phyloP scores from a whole-genome alignment of 1,140 invertebrate genomes.

The Dendroctonus valens region DNA sequence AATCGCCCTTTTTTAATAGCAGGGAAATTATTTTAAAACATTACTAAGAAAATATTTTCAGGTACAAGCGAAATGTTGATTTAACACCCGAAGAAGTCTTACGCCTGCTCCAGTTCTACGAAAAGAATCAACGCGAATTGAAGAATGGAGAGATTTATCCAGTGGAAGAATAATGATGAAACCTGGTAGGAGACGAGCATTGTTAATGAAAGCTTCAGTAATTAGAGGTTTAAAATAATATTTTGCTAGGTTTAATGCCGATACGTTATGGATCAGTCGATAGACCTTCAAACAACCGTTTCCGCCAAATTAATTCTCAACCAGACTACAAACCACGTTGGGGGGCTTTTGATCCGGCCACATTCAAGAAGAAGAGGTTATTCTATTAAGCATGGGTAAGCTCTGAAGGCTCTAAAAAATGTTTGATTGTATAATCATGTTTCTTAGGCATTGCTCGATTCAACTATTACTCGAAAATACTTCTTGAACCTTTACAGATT shows the following conservation, averaged over 20 bases:
- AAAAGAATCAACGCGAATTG: constrained; percentile 37
- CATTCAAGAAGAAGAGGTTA: constrained; percentile 43
- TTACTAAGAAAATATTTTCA: constrained; percentile 6
- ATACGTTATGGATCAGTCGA: constrained; percentile 41
- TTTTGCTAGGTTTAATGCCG: constrained; percentile 42
- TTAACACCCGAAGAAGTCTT: constrained; percentile 47
- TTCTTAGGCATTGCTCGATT: not conserved
- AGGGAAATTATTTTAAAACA: not conserved
- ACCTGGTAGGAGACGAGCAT: constrained; percentile 17
- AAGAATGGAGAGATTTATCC: constrained; percentile 25
- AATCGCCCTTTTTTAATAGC: not conserved
- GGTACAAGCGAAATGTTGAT: constrained; percentile 44
- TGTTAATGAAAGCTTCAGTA: not conserved
- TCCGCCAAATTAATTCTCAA: constrained; percentile 34
- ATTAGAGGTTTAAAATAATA: not conserved
- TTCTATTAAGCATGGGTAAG: constrained; percentile 36
- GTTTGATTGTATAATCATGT: too few relatives aligned
- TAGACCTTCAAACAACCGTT: constrained; percentile 37
- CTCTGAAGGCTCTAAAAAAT: constrained; percentile 10
- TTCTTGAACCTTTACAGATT: constrained; percentile 12
- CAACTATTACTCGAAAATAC: not conserved
- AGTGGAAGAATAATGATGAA: constrained; percentile 38
- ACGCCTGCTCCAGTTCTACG: constrained; percentile 44
- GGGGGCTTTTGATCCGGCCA: constrained; percentile 35
- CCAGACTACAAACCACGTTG: constrained; percentile 40